Evolutionary conservation across 2,113 vertebrate genomes (phyloP), one percentile per base, ranked within the genome.

Genomic region (Maylandia zebra): DNA sequence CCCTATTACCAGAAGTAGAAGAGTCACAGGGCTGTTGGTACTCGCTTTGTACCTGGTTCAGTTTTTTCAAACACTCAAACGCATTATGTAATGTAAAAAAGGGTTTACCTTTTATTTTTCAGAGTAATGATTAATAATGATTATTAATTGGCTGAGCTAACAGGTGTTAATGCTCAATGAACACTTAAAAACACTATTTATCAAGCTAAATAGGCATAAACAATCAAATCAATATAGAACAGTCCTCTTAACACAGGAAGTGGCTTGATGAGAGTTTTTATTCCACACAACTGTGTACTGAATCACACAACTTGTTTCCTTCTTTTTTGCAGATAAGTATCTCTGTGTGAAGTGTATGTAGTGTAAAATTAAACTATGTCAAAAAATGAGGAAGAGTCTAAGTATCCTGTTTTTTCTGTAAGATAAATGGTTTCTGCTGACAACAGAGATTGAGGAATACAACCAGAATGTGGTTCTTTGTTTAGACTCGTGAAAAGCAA

Each of bases 21-120:
- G 61, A 66, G 61, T 12, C 61, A 66, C 17, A 36, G 61, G 61
- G 61, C 10, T 66, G 17, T 66, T 13, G 19, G 61, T 2, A 22
- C 61, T 66, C 0, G 0, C 17, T 3, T 66, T 66, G 17, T 4
- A n/a, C 10, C 61, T 36, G 61, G 61, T 36, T 66, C 3, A 8
- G 0, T 3, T 66, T 66, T 38, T 66, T 19, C 61, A 38, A 38
- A 34, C 34, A 22, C 1, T 38, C 34, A 66, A 66, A 38, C 0
- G 0, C 61, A 71, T 41, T 24, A 3, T 4, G 12, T 3, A 4
- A 71, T 9, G 12, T 41, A 41, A 41, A 41, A 3, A 22, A 9
- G 5, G 12, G 64, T 24, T 41, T 69, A 41, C 0, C n/a, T 69
- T 41, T 69, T 22, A 14, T 69, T 69, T 69, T 69, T 69, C n/a